A percentile compares a stretch with the other conserved stretches of the same genome.
These are phyloP conservation scores for Papilio helenus DNA, from an alignment of 1,140 invertebrate species.

Conservation along the genomic window DNA sequence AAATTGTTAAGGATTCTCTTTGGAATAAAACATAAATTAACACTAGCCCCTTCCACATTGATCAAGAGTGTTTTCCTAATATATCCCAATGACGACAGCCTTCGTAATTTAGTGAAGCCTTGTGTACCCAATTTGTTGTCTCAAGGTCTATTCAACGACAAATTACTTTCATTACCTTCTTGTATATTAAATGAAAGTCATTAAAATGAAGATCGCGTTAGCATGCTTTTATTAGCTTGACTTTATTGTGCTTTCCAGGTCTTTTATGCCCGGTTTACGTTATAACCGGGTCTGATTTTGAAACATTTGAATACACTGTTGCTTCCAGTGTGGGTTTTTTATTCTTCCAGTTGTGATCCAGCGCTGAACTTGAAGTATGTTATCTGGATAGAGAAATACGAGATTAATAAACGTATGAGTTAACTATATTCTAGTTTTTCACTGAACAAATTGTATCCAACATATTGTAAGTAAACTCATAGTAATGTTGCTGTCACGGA, in stretches of 20 bases:
- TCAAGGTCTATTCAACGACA: background rate
- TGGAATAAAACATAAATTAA: no score
- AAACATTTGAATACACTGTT: no score
- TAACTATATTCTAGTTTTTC: background rate
- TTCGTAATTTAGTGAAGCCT: conserved; percentile 32
- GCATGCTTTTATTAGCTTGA: background rate
- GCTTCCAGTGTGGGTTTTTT: no score
- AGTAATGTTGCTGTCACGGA: conserved; percentile 10
- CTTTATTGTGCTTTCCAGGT: background rate
- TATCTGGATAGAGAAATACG: no score
- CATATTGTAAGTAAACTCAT: background rate
- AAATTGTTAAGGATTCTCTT: no score
- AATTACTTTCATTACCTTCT: background rate
- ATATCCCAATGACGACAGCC: background rate
- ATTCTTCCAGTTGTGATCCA: no score
- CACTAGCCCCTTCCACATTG: background rate
- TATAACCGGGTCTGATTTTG: no score
- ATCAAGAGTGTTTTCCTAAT: background rate
- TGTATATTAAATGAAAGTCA: background rate
- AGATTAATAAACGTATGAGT: no score
- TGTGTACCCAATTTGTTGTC: conserved; percentile 32
- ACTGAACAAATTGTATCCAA: background rate
- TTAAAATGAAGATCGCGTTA: background rate
- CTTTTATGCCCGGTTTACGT: no score
- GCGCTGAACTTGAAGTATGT: no score